phyloP scores from a whole-genome alignment of 2,797 vertebrate species.

The Anguilla megastoma region DNA sequence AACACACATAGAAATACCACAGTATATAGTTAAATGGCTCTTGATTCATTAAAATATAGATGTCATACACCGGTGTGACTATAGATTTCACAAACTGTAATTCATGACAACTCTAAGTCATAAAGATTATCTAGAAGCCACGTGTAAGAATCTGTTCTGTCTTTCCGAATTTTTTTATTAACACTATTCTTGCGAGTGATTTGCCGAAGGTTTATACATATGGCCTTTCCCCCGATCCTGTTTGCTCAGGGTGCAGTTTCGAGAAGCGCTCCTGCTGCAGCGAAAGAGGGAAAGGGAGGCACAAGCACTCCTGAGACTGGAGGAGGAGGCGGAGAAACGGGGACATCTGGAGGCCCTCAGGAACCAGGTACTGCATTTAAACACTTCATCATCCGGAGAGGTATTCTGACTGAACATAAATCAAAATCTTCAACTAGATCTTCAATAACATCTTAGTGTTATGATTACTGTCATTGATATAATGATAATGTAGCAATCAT shows the following conservation, averaged over 20 bases:
- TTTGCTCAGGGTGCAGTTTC: constrained; percentile 77
- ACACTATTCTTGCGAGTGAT: not conserved
- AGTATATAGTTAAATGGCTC: too few relatives aligned
- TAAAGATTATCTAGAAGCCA: not conserved
- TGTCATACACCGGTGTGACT: too few relatives aligned
- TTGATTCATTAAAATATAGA: too few relatives aligned
- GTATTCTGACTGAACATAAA: not conserved
- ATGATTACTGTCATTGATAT: not conserved
- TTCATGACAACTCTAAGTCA: not conserved
- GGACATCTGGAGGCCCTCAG: constrained; percentile 77
- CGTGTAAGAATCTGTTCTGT: not conserved
- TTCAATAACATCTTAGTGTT: not conserved
- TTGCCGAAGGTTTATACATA: constrained; percentile 12
- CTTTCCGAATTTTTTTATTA: too few relatives aligned
- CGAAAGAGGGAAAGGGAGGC: constrained; percentile 69
- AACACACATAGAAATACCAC: too few relatives aligned
- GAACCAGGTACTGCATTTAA: constrained; percentile 75
- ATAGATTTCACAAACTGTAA: too few relatives aligned
- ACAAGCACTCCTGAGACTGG: constrained; percentile 62
- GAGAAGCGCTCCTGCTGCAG: constrained; percentile 69
- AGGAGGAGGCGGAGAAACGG: constrained; percentile 67
- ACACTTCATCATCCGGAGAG: not conserved
- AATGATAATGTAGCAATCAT: not conserved
- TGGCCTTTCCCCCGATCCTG: constrained; percentile 32
- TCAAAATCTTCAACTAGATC: not conserved